Base-by-base conservation (phyloP, 2,888 invertebrate species). In the Electrophaes corylata region DNA sequence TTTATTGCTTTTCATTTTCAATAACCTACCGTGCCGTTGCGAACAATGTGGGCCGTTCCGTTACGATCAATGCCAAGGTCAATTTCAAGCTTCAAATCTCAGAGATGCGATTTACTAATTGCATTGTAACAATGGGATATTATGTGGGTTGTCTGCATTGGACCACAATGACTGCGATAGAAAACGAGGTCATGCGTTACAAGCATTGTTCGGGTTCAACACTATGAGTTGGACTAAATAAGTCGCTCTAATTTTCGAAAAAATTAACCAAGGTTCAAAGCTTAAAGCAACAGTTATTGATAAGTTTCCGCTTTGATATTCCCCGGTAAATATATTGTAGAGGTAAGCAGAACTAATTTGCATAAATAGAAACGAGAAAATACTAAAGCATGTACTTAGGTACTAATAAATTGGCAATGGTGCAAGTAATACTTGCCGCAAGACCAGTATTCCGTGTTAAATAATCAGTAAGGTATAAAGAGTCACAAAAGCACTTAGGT, bases 101-200 rank as follows among this genome's bases (percentile, higher is more conserved):
- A 60, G 46, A 62, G 46, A 62, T 64, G 61, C 47, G 63, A 69
- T 69, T 56, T 56, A 64, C 50, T 72, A 75, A 82, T 78, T 73
- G 69, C 62, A 69, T 63, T 66, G 65, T 60, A 73, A 76, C 74
- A 79, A 78, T 73, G 61, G 68, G n/a, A n/a, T n/a, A n/a, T n/a
- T 64, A 68, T 81, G 72, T 84, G 76, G 81, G 81, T 83, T 76
- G 64, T 63, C 71, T 83, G 78, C 79, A 79, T 72, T 37, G 37
- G 66, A 71, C 76, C 70, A 80, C 77, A 83, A 78, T 76, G 70
- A 70, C 65, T 64, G 64, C 63, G 72, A 73, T 71, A 74, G 71
- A 72, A 77, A 86, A 83, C 74, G 71, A 74, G 85, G 88, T 84
- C 87, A 83, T 69, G 74, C 73, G 72, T 79, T 69, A 73, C 74